These are phyloP conservation scores for Drosophila pruinosa DNA, from an alignment of 1,140 invertebrate genomes.

Conservation along the genomic window DNA sequence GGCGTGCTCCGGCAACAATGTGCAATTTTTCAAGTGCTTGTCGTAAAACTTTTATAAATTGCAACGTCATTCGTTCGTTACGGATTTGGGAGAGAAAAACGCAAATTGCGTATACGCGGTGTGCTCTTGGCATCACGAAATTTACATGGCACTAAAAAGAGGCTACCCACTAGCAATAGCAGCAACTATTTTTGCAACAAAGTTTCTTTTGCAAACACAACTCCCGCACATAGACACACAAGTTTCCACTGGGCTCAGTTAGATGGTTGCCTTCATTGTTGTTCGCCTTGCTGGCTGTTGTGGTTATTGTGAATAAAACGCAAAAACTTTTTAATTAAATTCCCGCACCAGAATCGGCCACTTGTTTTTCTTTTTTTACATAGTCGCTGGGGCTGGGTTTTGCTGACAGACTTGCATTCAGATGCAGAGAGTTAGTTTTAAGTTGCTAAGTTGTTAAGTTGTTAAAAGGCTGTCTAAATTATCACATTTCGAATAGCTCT, in stretches of 20 bases:
- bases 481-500: neutral
- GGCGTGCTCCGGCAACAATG: slow-evolving; percentile 19
- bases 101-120: slow-evolving; percentile 23
- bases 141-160: slow-evolving; percentile 69
- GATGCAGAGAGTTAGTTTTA: slow-evolving; percentile 56
- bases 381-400: slow-evolving; percentile 1
- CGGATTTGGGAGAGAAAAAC: slow-evolving; percentile 26
- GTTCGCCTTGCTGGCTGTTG: slow-evolving; percentile 1
- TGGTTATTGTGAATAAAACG: slow-evolving; percentile 37
- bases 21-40: slow-evolving; percentile 37
- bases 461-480: slow-evolving; percentile 18
- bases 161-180: slow-evolving; percentile 17
- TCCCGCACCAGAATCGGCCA: slow-evolving; percentile 43
- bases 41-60: slow-evolving; percentile 53
- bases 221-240: slow-evolving; percentile 9
- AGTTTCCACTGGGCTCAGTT: slow-evolving; percentile 17
- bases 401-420: slow-evolving; percentile 61
- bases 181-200: slow-evolving; percentile 49
- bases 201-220: slow-evolving; percentile 24
- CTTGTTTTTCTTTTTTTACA: slow-evolving; percentile 36
- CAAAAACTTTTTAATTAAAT: slow-evolving; percentile 76
- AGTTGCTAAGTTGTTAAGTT: slow-evolving; percentile 35
- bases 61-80: slow-evolving; percentile 56
- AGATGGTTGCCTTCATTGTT: slow-evolving; percentile 26
- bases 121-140: slow-evolving; percentile 34